Evolutionary conservation across 2,113 vertebrate species (phyloP).

Genomic region (Zosterops borbonicus): DNA sequence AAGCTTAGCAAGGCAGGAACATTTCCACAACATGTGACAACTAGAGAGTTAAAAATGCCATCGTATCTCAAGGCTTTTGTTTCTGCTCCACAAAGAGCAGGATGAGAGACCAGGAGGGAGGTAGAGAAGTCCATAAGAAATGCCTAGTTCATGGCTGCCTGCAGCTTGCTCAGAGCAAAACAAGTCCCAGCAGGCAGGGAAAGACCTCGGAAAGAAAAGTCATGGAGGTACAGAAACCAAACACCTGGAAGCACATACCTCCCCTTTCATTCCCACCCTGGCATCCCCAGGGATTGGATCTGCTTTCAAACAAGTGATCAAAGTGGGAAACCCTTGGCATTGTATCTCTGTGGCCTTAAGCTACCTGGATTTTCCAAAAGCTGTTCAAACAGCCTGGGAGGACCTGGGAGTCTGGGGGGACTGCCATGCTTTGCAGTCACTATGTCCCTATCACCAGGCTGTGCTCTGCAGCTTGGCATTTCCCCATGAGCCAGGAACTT

Average conservation of each 20-base stretch:
- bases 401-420: not conserved
- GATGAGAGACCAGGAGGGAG: not conserved
- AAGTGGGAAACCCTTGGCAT: not conserved
- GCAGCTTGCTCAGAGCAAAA: not conserved
- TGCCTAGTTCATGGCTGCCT: not conserved
- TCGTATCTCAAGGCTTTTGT: not conserved
- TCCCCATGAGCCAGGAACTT: not conserved
- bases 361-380: not conserved
- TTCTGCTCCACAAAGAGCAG: not conserved
- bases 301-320: constrained; percentile 3
- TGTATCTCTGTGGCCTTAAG: not conserved
- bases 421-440: not conserved
- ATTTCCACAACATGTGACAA: not conserved
- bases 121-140: not conserved
- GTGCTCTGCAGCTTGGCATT: not conserved
- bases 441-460: not conserved
- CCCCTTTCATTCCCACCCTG: not conserved
- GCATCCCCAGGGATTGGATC: not conserved
- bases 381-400: not conserved
- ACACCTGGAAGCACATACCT: constrained; percentile 8
- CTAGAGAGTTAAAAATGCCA: not conserved
- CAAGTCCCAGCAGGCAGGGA: constrained; percentile 22
- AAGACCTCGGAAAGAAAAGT: constrained; percentile 6
- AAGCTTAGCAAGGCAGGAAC: not conserved
- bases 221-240: not conserved